Conservation (phyloP, 2,888 invertebrate genomes). For the Drosophila macrospina region DNA sequence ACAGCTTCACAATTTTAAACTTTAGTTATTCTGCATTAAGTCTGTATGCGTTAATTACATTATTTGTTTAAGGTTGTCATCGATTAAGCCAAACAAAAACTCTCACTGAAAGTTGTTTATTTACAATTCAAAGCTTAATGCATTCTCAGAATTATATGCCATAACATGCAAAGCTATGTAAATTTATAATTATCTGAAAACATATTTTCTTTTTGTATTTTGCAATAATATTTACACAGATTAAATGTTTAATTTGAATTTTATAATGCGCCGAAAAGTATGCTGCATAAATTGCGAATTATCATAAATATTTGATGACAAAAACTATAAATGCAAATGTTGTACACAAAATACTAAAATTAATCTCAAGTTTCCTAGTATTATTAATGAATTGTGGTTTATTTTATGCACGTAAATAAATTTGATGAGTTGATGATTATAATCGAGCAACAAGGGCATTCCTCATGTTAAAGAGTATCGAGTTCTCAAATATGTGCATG, state of each 20-base stretch:
- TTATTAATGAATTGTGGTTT: neutral
- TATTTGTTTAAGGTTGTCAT: neutral
- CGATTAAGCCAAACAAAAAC: neutral
- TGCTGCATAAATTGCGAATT: neutral
- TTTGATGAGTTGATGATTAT: neutral
- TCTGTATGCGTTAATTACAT: too few relatives aligned
- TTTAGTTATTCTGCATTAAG: too few relatives aligned
- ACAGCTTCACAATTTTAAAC: too few relatives aligned
- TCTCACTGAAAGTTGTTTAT: neutral
- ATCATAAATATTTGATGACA: neutral
- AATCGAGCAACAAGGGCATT: neutral
- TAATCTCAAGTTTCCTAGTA: too few relatives aligned
- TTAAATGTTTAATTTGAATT: slow-evolving; percentile 3
- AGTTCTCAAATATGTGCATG: slow-evolving; percentile 1
- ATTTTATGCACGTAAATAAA: neutral
- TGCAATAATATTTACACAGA: neutral
- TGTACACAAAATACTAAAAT: neutral
- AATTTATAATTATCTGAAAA: slow-evolving; percentile 11
- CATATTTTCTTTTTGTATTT: neutral
- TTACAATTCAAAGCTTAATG: neutral
- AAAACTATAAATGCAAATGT: neutral
- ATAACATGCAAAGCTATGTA: neutral
- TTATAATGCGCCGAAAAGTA: neutral
- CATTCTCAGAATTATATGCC: neutral
- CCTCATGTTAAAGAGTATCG: slow-evolving; percentile 9